Evolutionary conservation across 2,888 invertebrate genomes (phyloP), one percentile per base, ranked within the genome.

Genomic region (Acanthosepion pharaonis): DNA sequence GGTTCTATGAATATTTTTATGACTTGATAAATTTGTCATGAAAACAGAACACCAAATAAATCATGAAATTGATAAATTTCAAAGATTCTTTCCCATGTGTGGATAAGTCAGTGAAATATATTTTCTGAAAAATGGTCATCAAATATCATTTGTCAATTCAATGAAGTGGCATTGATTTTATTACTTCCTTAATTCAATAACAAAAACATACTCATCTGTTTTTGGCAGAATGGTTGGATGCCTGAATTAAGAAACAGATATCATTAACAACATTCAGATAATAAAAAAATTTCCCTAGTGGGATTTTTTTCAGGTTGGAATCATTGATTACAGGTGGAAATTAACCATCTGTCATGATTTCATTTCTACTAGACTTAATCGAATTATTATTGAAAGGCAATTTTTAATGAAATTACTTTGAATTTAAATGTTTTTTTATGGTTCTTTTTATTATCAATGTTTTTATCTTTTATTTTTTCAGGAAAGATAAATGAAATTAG

Each of bases 291-390:
- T n/a, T 15, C 78, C n/a, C 11, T 4, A 15, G 6, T 15, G 78
- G 28, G 8, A 15, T 33, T 78, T 78, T 78, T 78, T 78, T 78
- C 28, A 78, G n/a, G 78, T 78, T 78, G 28, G n/a, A 33, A 11
- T 33, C 5, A 78, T 78, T 78, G 5, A 78, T 78, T 78, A 78
- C n/a, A 78, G n/a, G 78, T 78, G 15, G 2, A 33, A 78, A 78
- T 78, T 78, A 78, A 78, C 78, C 78, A n/a, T 78, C n/a, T n/a
- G n/a, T 78, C n/a, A 33, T 78, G 78, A 78, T 78, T 78, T 33
- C 18, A 78, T 78, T 78, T 33, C 78, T 33, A 33, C 15, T 23
- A 78, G 33, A 78, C 6, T 78, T n/a, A 78, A 78, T n/a, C n/a
- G 78, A 78, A 78, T 78, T 78, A 78, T 78, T 78, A 33, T 9